phyloP scores from a whole-genome alignment of 2,888 invertebrate genomes.

The Clusia tigrina region DNA sequence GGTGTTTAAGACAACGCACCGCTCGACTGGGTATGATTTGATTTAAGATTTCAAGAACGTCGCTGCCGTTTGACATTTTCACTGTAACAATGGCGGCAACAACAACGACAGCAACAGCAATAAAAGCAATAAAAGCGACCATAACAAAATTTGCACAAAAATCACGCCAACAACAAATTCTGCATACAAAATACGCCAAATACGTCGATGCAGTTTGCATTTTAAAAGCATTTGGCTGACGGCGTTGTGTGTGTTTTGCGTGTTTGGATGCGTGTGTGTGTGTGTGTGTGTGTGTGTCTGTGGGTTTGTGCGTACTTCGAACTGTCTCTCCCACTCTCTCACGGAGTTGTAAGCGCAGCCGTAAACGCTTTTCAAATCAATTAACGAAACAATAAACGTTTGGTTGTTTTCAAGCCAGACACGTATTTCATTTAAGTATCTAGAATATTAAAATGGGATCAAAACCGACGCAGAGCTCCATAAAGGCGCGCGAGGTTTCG shows the following conservation, averaged over 20 bases:
- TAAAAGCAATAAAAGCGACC: conserved; percentile 1
- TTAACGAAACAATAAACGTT: conserved; percentile 61
- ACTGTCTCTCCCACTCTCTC: too few relatives aligned
- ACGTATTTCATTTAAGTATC: conserved; percentile 64
- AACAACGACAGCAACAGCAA: conserved; percentile 5
- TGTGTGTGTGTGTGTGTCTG: too few relatives aligned
- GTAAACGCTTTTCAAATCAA: conserved; percentile 48
- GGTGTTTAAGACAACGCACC: background rate
- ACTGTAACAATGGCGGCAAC: background rate
- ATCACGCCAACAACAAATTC: conserved; percentile 42
- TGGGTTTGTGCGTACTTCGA: background rate
- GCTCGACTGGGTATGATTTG: too few relatives aligned
- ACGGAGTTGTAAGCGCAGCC: too few relatives aligned
- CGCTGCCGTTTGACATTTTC: background rate
- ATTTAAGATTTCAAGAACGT: background rate
- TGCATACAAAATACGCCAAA: conserved; percentile 47
- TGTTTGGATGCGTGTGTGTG: too few relatives aligned
- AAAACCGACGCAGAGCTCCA: conserved; percentile 38
- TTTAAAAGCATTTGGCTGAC: conserved; percentile 33
- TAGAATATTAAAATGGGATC: conserved; percentile 65
- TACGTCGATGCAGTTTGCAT: conserved; percentile 50
- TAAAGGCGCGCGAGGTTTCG: background rate
- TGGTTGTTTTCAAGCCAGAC: conserved; percentile 59
- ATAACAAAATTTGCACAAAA: background rate
- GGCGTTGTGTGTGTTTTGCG: background rate